A percentile compares a stretch with the other conserved stretches of the same genome.
These are phyloP conservation scores for Parasteatoda lunata DNA, from an alignment of 2,888 invertebrate genomes.

Conservation along the genomic window DNA sequence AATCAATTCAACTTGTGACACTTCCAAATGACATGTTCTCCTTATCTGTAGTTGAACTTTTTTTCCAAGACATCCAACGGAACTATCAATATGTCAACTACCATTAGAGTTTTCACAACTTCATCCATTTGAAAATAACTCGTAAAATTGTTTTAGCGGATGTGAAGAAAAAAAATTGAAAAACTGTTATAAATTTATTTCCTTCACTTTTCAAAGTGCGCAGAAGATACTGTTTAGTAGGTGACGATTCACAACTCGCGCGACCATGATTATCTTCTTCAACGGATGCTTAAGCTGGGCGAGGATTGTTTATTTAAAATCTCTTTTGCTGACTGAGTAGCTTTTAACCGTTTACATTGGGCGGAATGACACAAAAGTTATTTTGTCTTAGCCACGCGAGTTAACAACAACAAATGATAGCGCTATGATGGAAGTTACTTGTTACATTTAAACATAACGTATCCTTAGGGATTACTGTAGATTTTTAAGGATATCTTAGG, in stretches of 20 bases:
- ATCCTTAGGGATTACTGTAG: background rate
- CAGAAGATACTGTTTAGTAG: conserved; percentile 16
- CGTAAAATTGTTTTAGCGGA: background rate
- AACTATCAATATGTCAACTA: conserved; percentile 53
- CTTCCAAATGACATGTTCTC: no score
- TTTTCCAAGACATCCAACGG: background rate
- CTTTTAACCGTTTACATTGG: background rate
- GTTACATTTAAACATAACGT: background rate
- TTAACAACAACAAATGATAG: conserved; percentile 44
- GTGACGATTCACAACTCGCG: conserved; percentile 45
- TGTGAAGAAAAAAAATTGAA: background rate
- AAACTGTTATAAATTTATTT: background rate
- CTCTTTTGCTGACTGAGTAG: background rate
- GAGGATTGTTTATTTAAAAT: conserved; percentile 24
- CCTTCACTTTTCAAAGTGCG: conserved; percentile 14
- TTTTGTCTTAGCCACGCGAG: conserved; percentile 5
- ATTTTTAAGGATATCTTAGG: background rate
- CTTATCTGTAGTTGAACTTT: no score
- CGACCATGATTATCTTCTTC: background rate
- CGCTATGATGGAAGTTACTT: background rate
- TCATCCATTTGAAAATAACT: no score
- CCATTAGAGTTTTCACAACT: conserved; percentile 18
- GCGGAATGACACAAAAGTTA: background rate
- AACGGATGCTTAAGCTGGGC: conserved; percentile 10
- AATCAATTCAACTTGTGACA: no score